Conservation (phyloP, 2,113 vertebrate species). For the Galeopterus variegatus region DNA sequence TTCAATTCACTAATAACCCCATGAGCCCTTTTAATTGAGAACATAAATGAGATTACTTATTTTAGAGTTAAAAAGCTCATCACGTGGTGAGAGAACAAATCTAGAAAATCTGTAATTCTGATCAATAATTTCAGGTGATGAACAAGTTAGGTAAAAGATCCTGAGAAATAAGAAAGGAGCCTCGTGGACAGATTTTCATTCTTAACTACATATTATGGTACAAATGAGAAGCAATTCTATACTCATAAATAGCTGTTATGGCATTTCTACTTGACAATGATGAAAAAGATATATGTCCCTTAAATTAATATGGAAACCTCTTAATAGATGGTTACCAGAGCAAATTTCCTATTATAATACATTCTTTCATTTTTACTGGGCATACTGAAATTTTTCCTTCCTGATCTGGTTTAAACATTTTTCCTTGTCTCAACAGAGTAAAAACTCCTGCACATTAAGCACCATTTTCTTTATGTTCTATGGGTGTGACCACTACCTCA, state of each 20-base stretch:
- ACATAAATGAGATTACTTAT: neutral
- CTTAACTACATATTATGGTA: neutral
- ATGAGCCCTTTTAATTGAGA: neutral
- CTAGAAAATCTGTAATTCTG: neutral
- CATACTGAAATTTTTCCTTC: neutral
- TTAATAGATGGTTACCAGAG: neutral
- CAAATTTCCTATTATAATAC: neutral
- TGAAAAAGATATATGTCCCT: neutral
- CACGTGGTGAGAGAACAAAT: neutral
- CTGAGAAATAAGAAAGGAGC: neutral
- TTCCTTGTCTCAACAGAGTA: neutral
- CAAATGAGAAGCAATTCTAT: neutral
- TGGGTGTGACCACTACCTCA: neutral
- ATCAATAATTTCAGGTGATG: neutral
- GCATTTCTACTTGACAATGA: neutral
- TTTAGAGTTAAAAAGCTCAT: neutral
- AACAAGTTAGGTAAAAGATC: neutral
- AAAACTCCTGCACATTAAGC: neutral
- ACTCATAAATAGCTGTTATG: neutral
- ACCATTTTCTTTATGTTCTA: neutral
- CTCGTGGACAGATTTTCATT: neutral
- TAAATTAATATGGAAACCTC: neutral
- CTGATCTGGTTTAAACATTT: neutral
- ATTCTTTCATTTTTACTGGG: neutral
- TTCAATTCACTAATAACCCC: neutral